Evolutionary conservation across 2,888 invertebrate genomes (phyloP), one percentile per base, ranked within the genome.

Genomic region (Lepas anatifera): DNA sequence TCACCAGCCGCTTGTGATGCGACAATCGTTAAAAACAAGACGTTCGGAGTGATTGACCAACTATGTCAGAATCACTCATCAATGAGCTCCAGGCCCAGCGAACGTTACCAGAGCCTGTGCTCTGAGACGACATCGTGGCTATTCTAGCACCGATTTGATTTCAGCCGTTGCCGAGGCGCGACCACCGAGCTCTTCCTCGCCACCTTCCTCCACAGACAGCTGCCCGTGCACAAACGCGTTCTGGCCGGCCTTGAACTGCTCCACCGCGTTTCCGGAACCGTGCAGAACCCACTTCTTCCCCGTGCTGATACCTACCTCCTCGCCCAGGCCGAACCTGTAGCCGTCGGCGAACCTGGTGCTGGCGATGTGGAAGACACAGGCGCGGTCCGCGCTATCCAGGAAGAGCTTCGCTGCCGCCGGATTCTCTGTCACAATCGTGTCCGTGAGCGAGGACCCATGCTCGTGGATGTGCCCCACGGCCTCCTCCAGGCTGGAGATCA

Each of bases 301-400:
- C 4, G 89, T 90, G 74, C 92, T 93, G 77, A 95, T 93, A 68
- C 95, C 95, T 69, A 95, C 98, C 80, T 88, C 87, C 29, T 87
- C 86, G 25, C 87, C 98, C 58, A 99, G 85, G 18, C 99, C 99
- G 78, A 98, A 97, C 73, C 98, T 86, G 83, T 93, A 99, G 10
- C 99, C 99, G 79, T 99, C 99, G 46, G 98, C 91, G 79, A 99
- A 74, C 18, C 74, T 63, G 7, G 74, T 72, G 70, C 83, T 83
- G 27, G 93, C 92, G 79, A 99, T 99, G 80, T 95, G 96, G 84
- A 99, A 99, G 16, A 98, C 98, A 80, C 98, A 98, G 0, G 99
- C 98, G 78, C 96, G 96, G 83, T 98, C 98, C 6, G 98, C 92
- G 70, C 88, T 85, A 41, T 85, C 83, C 76, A 95, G 83, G 84